Conservation (phyloP, 1,140 invertebrate genomes). For the Harlomillsia oculata region DNA sequence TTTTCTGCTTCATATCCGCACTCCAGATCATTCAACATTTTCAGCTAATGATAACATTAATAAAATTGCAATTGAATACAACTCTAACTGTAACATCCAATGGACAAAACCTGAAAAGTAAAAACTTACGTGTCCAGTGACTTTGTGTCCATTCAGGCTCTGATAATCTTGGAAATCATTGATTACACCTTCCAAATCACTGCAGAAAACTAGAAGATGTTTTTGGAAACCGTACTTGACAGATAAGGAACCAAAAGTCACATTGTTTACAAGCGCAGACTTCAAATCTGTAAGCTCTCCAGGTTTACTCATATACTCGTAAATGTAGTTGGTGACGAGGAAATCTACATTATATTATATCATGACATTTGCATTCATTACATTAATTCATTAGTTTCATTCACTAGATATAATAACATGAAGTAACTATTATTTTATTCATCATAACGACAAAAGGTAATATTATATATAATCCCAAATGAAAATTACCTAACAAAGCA, state of each 20-base stretch:
- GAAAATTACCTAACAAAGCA: conserved; percentile 62
- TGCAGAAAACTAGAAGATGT: conserved; percentile 55
- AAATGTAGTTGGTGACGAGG: conserved; percentile 78
- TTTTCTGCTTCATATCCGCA: conserved; percentile 53
- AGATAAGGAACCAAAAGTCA: conserved; percentile 78
- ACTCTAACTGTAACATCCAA: not conserved
- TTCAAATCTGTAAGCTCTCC: conserved; percentile 83
- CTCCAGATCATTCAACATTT: conserved; percentile 19
- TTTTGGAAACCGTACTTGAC: conserved; percentile 76
- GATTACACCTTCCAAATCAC: conserved; percentile 56
- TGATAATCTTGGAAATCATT: conserved; percentile 69
- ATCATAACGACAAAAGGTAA: not conserved
- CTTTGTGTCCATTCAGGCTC: conserved; percentile 54
- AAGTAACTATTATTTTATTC: too few species aligned
- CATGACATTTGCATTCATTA: too few species aligned
- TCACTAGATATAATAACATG: too few species aligned
- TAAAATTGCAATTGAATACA: not conserved
- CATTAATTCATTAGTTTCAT: too few species aligned
- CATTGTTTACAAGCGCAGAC: conserved; percentile 90
- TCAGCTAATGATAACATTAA: conserved; percentile 22
- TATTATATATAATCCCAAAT: not conserved
- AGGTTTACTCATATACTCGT: conserved; percentile 60
- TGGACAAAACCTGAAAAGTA: not conserved
- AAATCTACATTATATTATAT: too few species aligned
- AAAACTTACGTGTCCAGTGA: conserved; percentile 39